Evolutionary conservation across 2,113 vertebrate genomes (phyloP).

Genomic region (Lagopus muta): DNA sequence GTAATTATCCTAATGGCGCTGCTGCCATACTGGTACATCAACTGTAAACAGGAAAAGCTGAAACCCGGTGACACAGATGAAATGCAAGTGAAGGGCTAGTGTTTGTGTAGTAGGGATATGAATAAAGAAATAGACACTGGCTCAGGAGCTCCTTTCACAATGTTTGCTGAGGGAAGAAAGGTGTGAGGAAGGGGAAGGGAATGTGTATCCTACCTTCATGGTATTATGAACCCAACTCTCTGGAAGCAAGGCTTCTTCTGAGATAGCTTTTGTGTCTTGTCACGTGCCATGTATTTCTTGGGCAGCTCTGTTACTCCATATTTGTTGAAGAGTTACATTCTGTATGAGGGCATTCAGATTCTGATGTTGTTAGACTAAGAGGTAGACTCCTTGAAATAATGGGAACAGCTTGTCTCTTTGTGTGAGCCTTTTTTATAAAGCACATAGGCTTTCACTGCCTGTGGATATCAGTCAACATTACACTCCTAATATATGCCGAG

Average conservation of each 20-base stretch:
- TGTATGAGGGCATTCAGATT: not conserved
- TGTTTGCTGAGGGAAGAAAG: not conserved
- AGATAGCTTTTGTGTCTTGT: not conserved
- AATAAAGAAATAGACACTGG: conserved; percentile 1
- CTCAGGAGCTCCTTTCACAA: not conserved
- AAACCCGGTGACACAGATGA: conserved; percentile 47
- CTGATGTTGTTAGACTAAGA: not conserved
- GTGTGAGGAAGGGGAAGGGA: not conserved
- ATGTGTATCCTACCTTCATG: not conserved
- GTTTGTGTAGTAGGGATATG: not conserved
- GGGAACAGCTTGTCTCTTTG: not conserved
- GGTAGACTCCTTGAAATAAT: not conserved
- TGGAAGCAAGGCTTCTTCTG: not conserved
- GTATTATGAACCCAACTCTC: not conserved
- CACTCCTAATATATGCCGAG: not conserved
- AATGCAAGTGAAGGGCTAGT: not conserved
- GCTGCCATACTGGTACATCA: not conserved
- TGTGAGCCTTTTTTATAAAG: not conserved
- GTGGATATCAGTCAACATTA: not conserved
- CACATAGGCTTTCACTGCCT: not conserved
- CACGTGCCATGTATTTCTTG: not conserved
- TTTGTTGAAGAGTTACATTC: not conserved
- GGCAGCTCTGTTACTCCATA: not conserved
- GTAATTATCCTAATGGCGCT: conserved; percentile 46
- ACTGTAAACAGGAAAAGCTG: conserved; percentile 60